Conservation (phyloP, 2,888 invertebrate genomes). For the Dermolepida albohirtum region DNA sequence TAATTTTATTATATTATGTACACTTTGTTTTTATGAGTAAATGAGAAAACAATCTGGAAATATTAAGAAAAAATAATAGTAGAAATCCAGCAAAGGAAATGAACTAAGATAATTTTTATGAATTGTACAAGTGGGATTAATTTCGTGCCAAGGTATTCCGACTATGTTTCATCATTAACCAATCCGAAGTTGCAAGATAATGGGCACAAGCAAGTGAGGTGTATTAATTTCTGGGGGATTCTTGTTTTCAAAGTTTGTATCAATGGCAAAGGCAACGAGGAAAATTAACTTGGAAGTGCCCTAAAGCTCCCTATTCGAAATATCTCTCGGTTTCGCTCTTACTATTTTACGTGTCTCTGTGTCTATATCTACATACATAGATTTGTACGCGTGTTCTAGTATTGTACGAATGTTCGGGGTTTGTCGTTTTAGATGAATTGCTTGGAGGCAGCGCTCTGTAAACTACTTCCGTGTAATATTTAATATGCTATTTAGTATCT, state of each 20-base stretch:
- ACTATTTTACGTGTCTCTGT: background rate
- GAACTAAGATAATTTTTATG: background rate
- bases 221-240: conserved; percentile 46
- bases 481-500: conserved; percentile 34
- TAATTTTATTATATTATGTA: no score
- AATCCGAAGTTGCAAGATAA: conserved; percentile 38
- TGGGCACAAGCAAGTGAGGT: conserved; percentile 37
- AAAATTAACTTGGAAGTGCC: conserved; percentile 54
- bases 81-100: no score
- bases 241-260: conserved; percentile 51
- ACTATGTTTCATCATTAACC: conserved; percentile 31
- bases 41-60: no score
- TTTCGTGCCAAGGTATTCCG: background rate
- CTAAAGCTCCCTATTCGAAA: conserved; percentile 45
- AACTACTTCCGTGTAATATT: conserved; percentile 35
- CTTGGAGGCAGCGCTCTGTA: conserved; percentile 26
- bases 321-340: conserved; percentile 10
- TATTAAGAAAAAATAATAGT: no score
- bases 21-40: no score
- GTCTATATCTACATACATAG: background rate
- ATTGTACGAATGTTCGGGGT: conserved; percentile 20
- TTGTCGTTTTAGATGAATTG: conserved; percentile 34
- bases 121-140: conserved; percentile 8
- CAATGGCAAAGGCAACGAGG: conserved; percentile 51
- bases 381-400: conserved; percentile 1